Base-by-base conservation (phyloP, 2,888 invertebrate species). In the Diaperis boleti region DNA sequence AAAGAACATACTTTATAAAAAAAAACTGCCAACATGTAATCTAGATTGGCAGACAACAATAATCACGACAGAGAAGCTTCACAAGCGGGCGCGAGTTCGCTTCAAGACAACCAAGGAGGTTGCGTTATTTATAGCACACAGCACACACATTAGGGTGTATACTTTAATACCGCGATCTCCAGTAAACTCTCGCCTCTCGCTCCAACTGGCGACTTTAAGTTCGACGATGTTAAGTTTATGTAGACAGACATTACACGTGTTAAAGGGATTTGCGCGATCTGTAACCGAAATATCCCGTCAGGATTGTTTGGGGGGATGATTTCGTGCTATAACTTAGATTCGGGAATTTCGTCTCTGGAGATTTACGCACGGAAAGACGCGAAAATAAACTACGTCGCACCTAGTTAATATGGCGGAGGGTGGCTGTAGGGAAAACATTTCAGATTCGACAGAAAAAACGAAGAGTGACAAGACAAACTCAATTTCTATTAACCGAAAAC, bases 231-330 rank as follows among this genome's bases (percentile, higher is more conserved):
- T 63, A 50, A 63, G 60, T 67, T 69, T 65, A 68, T 64, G 66
- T 57, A 68, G 67, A 67, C 67, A 66, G 69, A 65, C 64, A 67
- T 62, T 70, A 70, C 72, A 72, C 65, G 68, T 72, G 71, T 74
- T 73, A 59, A 69, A 65, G 65, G 69, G 71, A 73, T 73, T 72
- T 73, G 69, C 67, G 67, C 65, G 71, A 72, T 69, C 59, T 69
- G 72, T 68, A 68, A 69, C 67, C 62, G 64, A 50, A 55, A 64
- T 63, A 60, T 59, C 57, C 47, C 50, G 67, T 65, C 69, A 66
- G 66, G 59, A 69, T 62, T 69, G 67, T 69, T 69, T 65, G 59
- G 50, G 41, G 49, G 31, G 49, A 47, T 49, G 52, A 26, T 63
- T 55, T 41, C 22, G 42, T 60, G 42, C 49, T 56, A 50, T 29